Percentiles rank a stretch among this genome's conserved stretches.
Evolutionary conservation across 2,888 invertebrate genomes (phyloP).

Genomic region (Oxystoma pomonae): DNA sequence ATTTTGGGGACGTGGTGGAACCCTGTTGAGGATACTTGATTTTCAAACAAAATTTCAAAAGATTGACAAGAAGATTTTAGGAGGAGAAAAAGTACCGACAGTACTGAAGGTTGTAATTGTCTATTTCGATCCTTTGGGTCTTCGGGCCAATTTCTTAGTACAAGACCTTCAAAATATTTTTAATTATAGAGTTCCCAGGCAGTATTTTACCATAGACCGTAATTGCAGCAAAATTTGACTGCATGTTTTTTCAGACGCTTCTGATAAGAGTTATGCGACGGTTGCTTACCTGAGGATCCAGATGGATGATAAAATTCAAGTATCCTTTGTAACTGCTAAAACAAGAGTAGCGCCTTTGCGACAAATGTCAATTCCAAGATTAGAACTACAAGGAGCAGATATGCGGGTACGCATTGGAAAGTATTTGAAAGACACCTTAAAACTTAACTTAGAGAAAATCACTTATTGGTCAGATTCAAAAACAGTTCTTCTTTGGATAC

Average conservation of each 20-base stretch:
- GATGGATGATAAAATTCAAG: not conserved
- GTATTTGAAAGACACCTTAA: conserved; percentile 1
- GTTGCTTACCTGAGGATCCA: conserved; percentile 11
- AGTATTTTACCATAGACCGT: not conserved
- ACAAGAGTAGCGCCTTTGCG: not conserved
- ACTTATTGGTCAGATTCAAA: conserved; percentile 16
- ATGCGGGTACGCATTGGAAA: not conserved
- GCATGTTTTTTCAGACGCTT: conserved; percentile 23
- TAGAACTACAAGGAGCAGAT: not conserved
- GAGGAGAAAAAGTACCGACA: too few species aligned
- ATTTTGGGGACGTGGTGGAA: too few species aligned
- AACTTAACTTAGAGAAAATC: conserved; percentile 2
- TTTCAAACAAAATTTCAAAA: too few species aligned
- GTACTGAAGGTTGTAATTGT: too few species aligned
- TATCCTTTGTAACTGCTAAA: not conserved
- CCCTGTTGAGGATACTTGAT: too few species aligned
- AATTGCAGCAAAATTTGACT: conserved; percentile 8
- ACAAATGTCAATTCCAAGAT: not conserved
- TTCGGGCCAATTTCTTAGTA: too few species aligned
- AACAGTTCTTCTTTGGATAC: conserved; percentile 12
- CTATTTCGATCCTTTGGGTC: too few species aligned
- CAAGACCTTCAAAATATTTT: conserved; percentile 3
- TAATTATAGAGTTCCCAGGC: not conserved
- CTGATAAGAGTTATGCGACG: conserved; percentile 15
- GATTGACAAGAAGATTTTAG: too few species aligned